Evolutionary conservation across 1,140 invertebrate species (phyloP).

Genomic region (Ladona fulva): DNA sequence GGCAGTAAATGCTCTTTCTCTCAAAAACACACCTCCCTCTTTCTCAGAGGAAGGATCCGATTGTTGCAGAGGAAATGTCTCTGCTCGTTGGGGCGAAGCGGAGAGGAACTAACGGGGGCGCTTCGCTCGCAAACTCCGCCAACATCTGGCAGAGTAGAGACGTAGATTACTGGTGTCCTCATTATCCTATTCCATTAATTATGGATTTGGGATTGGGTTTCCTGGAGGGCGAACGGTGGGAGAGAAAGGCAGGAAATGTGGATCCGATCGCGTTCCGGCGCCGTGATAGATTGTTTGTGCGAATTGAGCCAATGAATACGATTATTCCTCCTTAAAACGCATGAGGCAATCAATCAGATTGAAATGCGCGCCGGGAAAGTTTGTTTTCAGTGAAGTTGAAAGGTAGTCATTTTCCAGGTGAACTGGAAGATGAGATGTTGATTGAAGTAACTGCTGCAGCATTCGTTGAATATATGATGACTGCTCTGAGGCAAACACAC

Average conservation of each 20-base stretch:
- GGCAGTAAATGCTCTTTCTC: background rate
- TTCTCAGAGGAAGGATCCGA: background rate
- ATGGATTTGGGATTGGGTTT: background rate
- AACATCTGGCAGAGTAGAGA: background rate
- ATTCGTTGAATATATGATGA: too few relatives aligned
- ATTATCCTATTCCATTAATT: background rate
- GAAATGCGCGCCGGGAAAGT: too few relatives aligned
- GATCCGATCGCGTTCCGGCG: too few relatives aligned
- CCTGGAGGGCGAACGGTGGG: background rate
- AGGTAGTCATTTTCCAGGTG: too few relatives aligned
- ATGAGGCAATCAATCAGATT: too few relatives aligned
- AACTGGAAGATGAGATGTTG: too few relatives aligned
- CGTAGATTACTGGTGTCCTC: background rate
- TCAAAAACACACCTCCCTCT: background rate
- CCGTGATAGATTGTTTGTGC: too few relatives aligned
- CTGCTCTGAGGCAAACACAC: too few relatives aligned
- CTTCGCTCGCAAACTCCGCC: background rate
- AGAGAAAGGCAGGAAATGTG: background rate
- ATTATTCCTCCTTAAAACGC: too few relatives aligned
- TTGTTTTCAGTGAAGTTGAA: too few relatives aligned
- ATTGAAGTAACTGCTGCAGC: too few relatives aligned
- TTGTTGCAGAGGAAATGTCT: background rate
- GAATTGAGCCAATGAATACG: too few relatives aligned
- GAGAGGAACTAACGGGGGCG: background rate
- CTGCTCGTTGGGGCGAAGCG: background rate